Evolutionary conservation across 2,113 vertebrate genomes (phyloP), one percentile per base, ranked within the genome.

Genomic region (Corvus hawaiiensis): DNA sequence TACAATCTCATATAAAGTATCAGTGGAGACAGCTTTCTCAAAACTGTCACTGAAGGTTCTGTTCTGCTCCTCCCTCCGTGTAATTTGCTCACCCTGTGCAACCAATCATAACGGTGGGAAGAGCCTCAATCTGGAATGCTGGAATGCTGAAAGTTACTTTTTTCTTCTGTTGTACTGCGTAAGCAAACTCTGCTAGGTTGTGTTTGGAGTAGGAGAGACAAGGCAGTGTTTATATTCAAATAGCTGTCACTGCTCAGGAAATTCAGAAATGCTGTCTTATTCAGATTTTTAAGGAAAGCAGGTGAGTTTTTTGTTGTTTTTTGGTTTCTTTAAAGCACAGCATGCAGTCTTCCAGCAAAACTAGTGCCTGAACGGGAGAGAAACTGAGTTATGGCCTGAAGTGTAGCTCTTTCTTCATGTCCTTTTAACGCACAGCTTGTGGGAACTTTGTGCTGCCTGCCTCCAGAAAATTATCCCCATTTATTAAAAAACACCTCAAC

Each of bases 351-450:
- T 8, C 33, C 26, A 69, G n/a, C 13, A 68, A 28, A 93, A 69
- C n/a, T 62, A 30, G 11, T 55, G 19, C 11, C 9, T 44, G 41
- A 69, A 24, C 24, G 55, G 43, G 33, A 48, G 11, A 37, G 39
- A 71, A 52, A 33, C 23, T 63, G 56, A 59, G 43, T 62, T 62
- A 30, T 21, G 4, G 21, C 20, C 19, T 77, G 62, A 56, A 61
- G 26, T 28, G 28, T 32, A 26, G 37, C n/a, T 61, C 11, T 58
- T 72, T 51, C 33, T 69, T 59, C 55, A 32, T 14, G 21, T 52
- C 28, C 19, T 15, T 11, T 39, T 58, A 66, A 62, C 0, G 0
- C 43, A 41, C 8, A 33, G 35, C 28, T 66, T 71, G 33, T 44
- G 52, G 52, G 35, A 91, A 14, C 35, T 49, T 55, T 14, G 1